Percentiles rank a stretch among this genome's conserved stretches.
Conservation (phyloP, 2,888 invertebrate genomes). For the Lasioglossum oenotherae region DNA sequence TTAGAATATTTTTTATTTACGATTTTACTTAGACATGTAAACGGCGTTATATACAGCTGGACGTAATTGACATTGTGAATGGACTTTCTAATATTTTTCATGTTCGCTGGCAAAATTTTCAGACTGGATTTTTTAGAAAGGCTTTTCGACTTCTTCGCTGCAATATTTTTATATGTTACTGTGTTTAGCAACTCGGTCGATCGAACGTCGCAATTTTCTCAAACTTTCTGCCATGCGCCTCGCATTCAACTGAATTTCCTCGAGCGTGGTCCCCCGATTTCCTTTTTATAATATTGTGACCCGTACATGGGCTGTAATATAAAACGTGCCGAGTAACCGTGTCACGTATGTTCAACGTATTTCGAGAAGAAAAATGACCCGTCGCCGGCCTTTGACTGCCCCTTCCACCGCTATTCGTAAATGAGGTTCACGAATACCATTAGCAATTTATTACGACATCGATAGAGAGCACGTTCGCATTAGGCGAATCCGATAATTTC, state of each 20-base stretch:
- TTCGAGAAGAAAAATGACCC: constrained; percentile 46
- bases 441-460: neutral
- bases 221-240: neutral
- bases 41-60: no score
- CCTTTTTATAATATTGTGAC: neutral
- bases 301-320: constrained; percentile 22
- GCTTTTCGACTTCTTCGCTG: no score
- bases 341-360: constrained; percentile 46
- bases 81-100: no score
- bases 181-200: neutral
- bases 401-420: constrained; percentile 2
- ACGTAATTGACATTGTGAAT: no score
- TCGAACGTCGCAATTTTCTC: constrained; percentile 11
- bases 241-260: constrained; percentile 11
- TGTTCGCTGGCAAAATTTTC: no score
- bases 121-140: no score
- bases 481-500: neutral
- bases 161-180: neutral
- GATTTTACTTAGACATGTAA: no score
- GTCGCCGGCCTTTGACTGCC: constrained; percentile 35
- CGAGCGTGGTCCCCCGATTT: neutral
- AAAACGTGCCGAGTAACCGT: constrained; percentile 39
- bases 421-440: constrained; percentile 23
- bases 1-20: no score
- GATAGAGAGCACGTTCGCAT: neutral